Conservation (phyloP, 2,888 invertebrate genomes). For the Taenaris catops region DNA sequence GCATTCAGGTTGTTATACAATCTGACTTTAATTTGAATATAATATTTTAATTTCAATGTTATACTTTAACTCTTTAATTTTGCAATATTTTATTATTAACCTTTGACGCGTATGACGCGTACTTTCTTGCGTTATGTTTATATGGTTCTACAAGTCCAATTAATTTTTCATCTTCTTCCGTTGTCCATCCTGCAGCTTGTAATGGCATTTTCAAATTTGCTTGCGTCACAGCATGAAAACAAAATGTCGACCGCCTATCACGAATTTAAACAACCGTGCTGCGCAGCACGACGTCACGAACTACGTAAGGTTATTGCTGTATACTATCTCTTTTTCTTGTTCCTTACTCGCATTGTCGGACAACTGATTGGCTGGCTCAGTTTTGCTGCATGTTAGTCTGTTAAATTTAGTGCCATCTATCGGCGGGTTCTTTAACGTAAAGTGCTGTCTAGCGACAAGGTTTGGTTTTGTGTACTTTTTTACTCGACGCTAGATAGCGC, state of each 20-base stretch:
- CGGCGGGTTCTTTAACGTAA: not conserved
- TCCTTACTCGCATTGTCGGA: slow-evolving; percentile 9
- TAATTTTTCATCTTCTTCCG: slow-evolving; percentile 59
- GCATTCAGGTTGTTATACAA: no score
- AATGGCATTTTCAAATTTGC: slow-evolving; percentile 51
- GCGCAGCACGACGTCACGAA: slow-evolving; percentile 65
- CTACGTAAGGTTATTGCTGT: slow-evolving; percentile 24
- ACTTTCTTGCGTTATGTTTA: no score
- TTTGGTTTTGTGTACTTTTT: not conserved
- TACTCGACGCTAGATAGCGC: slow-evolving; percentile 12
- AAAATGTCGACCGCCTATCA: slow-evolving; percentile 73
- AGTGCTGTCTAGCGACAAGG: slow-evolving; percentile 11
- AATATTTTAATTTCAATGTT: no score
- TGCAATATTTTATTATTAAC: no score
- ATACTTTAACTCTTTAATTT: no score
- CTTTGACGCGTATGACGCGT: no score
- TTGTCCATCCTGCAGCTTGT: slow-evolving; percentile 61
- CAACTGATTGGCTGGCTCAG: slow-evolving; percentile 43
- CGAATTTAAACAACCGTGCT: slow-evolving; percentile 61
- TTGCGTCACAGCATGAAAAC: slow-evolving; percentile 46
- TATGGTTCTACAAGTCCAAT: slow-evolving; percentile 63
- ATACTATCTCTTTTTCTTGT: slow-evolving; percentile 15
- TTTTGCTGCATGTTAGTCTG: slow-evolving; percentile 2
- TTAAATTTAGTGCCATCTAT: slow-evolving; percentile 8
- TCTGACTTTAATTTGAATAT: no score